Conservation (phyloP, 2,113 vertebrate species). For the Progne subis region DNA sequence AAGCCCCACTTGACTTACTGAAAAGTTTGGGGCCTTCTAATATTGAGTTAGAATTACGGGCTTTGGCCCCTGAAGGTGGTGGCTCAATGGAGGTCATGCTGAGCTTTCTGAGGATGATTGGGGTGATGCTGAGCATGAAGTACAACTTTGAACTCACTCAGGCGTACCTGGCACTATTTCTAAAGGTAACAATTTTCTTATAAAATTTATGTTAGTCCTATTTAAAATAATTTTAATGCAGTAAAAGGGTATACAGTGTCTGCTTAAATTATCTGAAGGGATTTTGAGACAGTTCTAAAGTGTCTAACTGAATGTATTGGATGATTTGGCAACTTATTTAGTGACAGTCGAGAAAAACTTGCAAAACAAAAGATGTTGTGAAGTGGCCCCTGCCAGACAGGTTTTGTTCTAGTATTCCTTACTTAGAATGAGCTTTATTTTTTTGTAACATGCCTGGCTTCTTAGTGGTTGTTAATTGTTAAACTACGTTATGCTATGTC, state of each 20-base stretch:
- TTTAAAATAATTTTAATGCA: neutral
- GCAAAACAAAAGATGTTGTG: neutral
- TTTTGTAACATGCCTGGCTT: neutral
- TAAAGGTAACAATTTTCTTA: conserved; percentile 81
- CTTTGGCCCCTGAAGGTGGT: conserved; percentile 84
- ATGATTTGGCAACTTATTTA: neutral
- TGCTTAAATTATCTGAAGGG: accelerated
- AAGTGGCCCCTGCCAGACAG: neutral
- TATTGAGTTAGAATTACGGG: conserved; percentile 84
- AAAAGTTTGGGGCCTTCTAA: conserved; percentile 83
- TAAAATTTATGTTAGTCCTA: neutral
- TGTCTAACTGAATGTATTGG: neutral
- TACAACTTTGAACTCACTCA: conserved; percentile 91
- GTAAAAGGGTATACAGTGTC: neutral
- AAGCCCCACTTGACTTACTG: conserved; percentile 75
- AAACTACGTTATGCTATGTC: neutral
- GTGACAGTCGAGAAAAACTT: neutral
- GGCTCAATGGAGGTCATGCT: conserved; percentile 79
- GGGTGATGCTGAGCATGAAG: conserved; percentile 82
- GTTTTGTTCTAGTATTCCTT: neutral
- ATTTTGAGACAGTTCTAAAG: neutral
- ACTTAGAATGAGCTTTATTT: neutral
- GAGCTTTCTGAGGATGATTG: conserved; percentile 88
- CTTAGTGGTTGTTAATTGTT: neutral
- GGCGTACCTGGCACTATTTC: conserved; percentile 90